These are phyloP conservation scores for Lepus oiostolus DNA, from an alignment of 2,797 vertebrate genomes.

Conservation along the genomic window DNA sequence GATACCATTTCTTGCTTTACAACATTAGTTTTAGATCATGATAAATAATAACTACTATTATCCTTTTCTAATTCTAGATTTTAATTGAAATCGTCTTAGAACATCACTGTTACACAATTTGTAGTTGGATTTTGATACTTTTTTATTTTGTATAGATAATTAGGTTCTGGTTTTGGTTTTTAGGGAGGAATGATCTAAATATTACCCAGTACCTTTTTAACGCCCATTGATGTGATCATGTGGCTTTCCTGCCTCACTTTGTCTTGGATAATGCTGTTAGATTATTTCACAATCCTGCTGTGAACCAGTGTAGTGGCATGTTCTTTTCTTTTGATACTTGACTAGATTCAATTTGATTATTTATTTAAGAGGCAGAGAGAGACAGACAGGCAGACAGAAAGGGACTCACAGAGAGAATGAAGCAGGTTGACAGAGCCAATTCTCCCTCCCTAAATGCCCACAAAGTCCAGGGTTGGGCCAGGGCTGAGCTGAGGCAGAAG, in stretches of 20 bases:
- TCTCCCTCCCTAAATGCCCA: too few species aligned
- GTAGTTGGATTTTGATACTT: not conserved
- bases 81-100: constrained; percentile 27
- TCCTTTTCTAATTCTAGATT: constrained; percentile 31
- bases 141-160: constrained; percentile 20
- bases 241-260: not conserved
- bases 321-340: constrained; percentile 16
- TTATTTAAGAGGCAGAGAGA: not conserved
- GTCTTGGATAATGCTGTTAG: not conserved
- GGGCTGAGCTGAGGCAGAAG: too few species aligned
- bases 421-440: too few species aligned
- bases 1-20: not conserved
- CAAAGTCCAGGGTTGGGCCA: too few species aligned
- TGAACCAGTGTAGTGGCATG: not conserved
- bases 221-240: not conserved
- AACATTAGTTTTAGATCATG: not conserved
- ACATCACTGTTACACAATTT: constrained; percentile 27
- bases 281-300: not conserved
- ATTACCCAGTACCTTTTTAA: not conserved
- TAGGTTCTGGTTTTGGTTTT: constrained; percentile 50
- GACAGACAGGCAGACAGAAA: too few species aligned
- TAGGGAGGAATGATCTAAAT: constrained; percentile 24
- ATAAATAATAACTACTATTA: not conserved
- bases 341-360: constrained; percentile 19
- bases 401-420: too few species aligned